Conservation (phyloP, 2,113 vertebrate genomes). For the Hipposideros armiger region DNA sequence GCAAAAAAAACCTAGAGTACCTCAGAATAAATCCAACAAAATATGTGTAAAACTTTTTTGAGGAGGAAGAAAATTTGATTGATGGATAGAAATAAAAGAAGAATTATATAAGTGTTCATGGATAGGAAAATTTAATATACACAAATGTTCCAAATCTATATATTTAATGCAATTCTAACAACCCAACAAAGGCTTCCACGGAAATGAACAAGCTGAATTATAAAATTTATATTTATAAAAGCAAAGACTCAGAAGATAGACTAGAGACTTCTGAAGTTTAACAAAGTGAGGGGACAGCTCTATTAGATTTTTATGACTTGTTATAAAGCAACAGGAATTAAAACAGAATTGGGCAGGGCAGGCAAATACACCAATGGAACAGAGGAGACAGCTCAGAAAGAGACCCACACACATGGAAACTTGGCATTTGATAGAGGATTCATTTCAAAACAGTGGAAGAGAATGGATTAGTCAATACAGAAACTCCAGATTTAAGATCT, state of each 20-base stretch:
- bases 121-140: slow-evolving; percentile 22
- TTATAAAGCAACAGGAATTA: not conserved
- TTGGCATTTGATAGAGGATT: not conserved
- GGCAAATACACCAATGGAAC: not conserved
- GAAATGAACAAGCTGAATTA: slow-evolving; percentile 34
- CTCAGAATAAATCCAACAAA: slow-evolving; percentile 10
- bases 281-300: not conserved
- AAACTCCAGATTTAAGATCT: slow-evolving; percentile 31
- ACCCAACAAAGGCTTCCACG: not conserved
- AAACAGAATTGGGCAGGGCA: not conserved
- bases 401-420: not conserved
- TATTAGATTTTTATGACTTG: not conserved
- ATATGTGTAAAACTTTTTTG: not conserved
- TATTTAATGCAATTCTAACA: slow-evolving; percentile 39
- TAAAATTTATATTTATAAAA: slow-evolving; percentile 26
- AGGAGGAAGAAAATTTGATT: not conserved
- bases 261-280: not conserved
- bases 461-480: not conserved
- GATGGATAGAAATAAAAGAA: not conserved
- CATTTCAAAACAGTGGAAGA: not conserved
- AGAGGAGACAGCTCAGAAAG: not conserved
- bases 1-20: not conserved
- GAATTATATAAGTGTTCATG: not conserved
- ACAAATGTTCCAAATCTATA: not conserved
- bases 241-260: slow-evolving; percentile 35